These are phyloP conservation scores for Sarcophaga subvicina DNA, from an alignment of 2,888 invertebrate genomes.

Conservation along the genomic window DNA sequence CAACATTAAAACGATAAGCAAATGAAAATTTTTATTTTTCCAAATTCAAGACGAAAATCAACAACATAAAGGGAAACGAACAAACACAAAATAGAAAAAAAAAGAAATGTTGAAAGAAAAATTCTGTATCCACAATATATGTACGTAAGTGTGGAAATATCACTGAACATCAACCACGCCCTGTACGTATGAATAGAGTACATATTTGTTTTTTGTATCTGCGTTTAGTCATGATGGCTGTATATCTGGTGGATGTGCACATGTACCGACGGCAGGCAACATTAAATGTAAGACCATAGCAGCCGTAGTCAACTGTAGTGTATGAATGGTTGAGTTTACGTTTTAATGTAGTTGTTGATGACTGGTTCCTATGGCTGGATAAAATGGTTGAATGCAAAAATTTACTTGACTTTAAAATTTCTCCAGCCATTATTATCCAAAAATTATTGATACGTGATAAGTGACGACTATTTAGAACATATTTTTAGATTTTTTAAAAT, in stretches of 20 bases:
- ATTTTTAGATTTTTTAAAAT: background rate
- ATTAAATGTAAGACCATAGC: background rate
- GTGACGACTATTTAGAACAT: background rate
- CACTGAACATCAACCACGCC: slow-evolving; percentile 59
- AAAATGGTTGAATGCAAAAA: slow-evolving; percentile 27
- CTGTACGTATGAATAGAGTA: slow-evolving; percentile 19
- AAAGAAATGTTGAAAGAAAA: background rate
- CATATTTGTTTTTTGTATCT: background rate
- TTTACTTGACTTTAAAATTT: slow-evolving; percentile 2
- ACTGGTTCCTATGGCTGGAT: background rate
- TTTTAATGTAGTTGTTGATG: background rate
- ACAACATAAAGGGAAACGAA: background rate
- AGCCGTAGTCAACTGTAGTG: slow-evolving; percentile 44
- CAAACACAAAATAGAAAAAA: background rate
- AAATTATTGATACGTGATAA: background rate
- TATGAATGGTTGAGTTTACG: background rate
- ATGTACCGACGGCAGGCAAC: slow-evolving; percentile 55
- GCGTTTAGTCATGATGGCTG: slow-evolving; percentile 18
- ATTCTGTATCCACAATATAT: slow-evolving; percentile 42
- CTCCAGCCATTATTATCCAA: slow-evolving; percentile 40
- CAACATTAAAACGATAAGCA: slow-evolving; percentile 26
- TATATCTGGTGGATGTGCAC: slow-evolving; percentile 21
- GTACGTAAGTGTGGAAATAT: background rate
- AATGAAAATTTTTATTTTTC: slow-evolving; percentile 34
- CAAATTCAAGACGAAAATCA: background rate